Conservation (phyloP, 2,113 vertebrate genomes). For the Pygoscelis adeliae region DNA sequence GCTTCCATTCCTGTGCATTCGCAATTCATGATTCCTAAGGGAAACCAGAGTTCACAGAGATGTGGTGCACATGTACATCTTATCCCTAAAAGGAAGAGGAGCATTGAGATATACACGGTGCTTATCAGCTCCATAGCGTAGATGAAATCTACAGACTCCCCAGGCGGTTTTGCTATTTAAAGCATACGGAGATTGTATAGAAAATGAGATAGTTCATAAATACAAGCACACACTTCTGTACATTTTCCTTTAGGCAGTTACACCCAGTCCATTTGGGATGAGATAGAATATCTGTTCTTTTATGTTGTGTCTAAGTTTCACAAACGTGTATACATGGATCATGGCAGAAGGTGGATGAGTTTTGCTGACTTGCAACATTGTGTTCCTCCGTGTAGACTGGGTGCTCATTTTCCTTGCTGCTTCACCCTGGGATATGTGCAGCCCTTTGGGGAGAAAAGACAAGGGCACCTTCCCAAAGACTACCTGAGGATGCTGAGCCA, state of each 20-base stretch:
- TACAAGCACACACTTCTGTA: background rate
- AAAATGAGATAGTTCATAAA: background rate
- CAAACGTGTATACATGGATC: fast-evolving
- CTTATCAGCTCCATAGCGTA: background rate
- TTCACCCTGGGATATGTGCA: background rate
- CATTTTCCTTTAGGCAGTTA: background rate
- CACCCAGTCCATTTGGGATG: background rate
- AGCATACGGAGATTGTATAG: background rate
- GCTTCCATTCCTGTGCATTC: background rate
- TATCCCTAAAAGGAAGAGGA: background rate
- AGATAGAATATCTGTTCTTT: background rate
- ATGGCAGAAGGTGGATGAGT: background rate
- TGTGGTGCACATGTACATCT: background rate
- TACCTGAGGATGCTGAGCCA: background rate
- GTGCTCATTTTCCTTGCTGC: background rate
- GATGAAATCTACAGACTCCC: background rate
- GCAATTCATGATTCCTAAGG: background rate
- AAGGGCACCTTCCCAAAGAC: background rate
- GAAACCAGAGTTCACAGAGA: background rate
- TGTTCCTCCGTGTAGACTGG: background rate
- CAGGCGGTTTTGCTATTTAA: background rate
- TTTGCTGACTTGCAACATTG: background rate
- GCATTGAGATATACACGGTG: background rate
- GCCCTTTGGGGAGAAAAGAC: background rate
- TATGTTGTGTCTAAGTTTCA: background rate